Base-by-base conservation (phyloP, 2,797 vertebrate species). In the Gallinago stenura region DNA sequence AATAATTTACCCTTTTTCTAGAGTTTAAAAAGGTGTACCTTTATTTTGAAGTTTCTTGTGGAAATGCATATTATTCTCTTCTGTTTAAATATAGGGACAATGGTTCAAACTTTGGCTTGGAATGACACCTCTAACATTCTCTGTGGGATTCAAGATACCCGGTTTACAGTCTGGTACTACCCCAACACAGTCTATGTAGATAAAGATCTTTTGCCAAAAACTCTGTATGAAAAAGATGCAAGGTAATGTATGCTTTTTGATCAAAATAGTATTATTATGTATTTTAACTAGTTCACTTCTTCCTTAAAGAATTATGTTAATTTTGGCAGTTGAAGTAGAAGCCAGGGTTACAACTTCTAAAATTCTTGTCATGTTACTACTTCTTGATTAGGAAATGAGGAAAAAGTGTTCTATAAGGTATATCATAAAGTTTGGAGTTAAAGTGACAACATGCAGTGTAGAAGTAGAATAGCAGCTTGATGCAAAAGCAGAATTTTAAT, bases 101-200 rank as follows among this genome's bases (percentile, higher is more conserved):
- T 99, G 99, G 98, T 99, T 66, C 99, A 99, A 93, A 99, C 98
- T 33, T 95, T 99, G 98, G 98, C 99, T 11, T 99, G 99, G 99
- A 99, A 99, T 58, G 99, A 99, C 95, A 95, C 97, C 0, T 98
- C 98, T 68, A 99, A 99, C 97, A 98, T 99, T 90, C 98, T 99
- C 16, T 99, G 99, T 98, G 99, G 99, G 65, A 98, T 99, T 92
- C 99, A 99, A 83, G 99, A 99, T 89, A 98, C 96, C 87, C 98
- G 95, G 73, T 97, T 99, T 68, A 98, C 98, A 4, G 98, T 99
- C 90, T 99, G 99, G 99, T 99, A 98, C 96, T 99, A 99, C 87
- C 99, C 99, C 24, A 99, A 98, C 87, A 97, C 97, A 0, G 98
- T 99, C 89, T 99, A 99, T 66, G 98, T 99, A 60, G 99, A 99